A percentile compares a stretch with the other conserved stretches of the same genome.
Evolutionary conservation across 1,140 invertebrate species (phyloP).

Genomic region (Aphis craccivora): DNA sequence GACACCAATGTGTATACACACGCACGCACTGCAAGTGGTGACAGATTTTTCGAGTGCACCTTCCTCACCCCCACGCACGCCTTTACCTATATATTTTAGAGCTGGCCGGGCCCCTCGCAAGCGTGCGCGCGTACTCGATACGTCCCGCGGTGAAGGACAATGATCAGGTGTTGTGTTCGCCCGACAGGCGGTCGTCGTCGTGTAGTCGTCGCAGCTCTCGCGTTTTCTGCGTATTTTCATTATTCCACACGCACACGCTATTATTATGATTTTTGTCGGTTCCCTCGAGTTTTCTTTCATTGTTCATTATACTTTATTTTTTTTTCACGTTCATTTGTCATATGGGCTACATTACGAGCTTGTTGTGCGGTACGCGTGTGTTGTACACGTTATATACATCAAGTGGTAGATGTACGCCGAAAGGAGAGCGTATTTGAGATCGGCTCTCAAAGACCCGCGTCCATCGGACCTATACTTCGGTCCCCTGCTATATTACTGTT

Average conservation of each 20-base stretch:
- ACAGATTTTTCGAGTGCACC: constrained; percentile 18
- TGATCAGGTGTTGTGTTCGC: constrained; percentile 40
- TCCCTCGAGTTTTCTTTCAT: not conserved
- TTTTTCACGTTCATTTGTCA: not conserved
- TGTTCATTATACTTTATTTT: not conserved
- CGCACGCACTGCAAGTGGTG: not conserved
- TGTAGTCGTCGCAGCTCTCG: not conserved
- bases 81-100: not conserved
- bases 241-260: not conserved
- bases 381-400: not conserved
- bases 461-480: not conserved
- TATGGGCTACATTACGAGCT: not conserved
- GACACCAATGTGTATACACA: not conserved
- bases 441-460: not conserved
- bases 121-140: not conserved
- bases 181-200: constrained; percentile 22
- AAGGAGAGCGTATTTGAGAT: not conserved
- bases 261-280: not conserved
- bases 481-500: not conserved
- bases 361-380: not conserved
- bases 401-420: not conserved
- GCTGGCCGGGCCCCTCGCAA: not conserved
- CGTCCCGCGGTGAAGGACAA: constrained; percentile 47
- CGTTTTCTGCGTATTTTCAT: constrained; percentile 37
- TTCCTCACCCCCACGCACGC: not conserved